A percentile compares a stretch with the other conserved stretches of the same genome.
These are phyloP conservation scores for Ariolimax columbianus DNA, from an alignment of 2,888 invertebrate species.

Conservation along the genomic window DNA sequence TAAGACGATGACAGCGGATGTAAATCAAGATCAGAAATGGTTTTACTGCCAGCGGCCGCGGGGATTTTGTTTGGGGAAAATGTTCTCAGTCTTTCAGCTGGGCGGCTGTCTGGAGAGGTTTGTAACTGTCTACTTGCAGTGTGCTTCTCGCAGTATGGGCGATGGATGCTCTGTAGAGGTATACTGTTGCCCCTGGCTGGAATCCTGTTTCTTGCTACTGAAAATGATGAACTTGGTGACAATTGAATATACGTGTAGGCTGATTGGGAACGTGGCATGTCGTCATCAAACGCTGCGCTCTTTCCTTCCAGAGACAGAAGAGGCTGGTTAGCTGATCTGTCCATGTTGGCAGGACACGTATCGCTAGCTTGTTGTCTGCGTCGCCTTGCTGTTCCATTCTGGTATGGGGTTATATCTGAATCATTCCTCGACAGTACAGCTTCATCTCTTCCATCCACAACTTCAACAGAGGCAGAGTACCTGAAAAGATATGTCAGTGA, in stretches of 20 bases:
- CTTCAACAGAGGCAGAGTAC: slow-evolving; percentile 28
- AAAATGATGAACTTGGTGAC: background rate
- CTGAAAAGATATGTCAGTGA: too few species aligned
- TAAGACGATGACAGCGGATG: background rate
- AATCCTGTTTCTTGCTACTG: background rate
- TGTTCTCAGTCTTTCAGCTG: background rate
- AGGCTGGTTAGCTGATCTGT: slow-evolving; percentile 1
- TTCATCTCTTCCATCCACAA: background rate
- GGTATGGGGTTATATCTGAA: background rate
- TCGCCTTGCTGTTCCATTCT: slow-evolving; percentile 19
- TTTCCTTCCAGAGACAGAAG: slow-evolving; percentile 24
- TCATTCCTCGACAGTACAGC: background rate
- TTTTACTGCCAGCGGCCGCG: background rate
- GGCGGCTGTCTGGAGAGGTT: background rate
- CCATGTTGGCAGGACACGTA: background rate
- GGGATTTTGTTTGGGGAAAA: background rate
- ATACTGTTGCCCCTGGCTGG: background rate
- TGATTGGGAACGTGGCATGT: background rate
- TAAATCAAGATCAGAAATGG: background rate
- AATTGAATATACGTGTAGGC: background rate
- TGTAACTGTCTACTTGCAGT: background rate
- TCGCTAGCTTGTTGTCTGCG: slow-evolving; percentile 27
- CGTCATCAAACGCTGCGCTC: slow-evolving; percentile 24
- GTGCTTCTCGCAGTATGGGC: background rate
- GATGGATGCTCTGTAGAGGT: background rate